Evolutionary conservation across 2,888 invertebrate genomes (phyloP).

Genomic region (Lysandra bellargus): DNA sequence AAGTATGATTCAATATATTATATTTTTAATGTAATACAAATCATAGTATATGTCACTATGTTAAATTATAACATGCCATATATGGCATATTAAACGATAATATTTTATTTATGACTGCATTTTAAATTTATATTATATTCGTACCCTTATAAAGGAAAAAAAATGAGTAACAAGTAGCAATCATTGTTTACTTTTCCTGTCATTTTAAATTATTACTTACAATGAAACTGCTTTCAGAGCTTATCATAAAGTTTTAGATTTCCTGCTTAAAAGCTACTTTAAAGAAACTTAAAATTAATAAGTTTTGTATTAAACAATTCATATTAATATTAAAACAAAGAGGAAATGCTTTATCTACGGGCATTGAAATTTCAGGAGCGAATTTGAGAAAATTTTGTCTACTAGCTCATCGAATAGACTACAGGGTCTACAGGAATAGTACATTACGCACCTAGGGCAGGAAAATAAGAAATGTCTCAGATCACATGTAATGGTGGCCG

Average conservation of each 20-base stretch:
- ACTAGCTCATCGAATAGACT: too few species aligned
- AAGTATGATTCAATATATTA: neutral
- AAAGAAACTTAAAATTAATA: neutral
- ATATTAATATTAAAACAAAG: too few species aligned
- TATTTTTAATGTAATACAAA: neutral
- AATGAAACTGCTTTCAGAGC: neutral
- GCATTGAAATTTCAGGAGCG: too few species aligned
- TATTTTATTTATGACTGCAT: neutral
- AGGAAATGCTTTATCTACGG: too few species aligned
- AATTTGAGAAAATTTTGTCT: too few species aligned
- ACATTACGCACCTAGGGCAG: too few species aligned
- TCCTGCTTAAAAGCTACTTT: neutral
- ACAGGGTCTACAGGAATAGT: too few species aligned
- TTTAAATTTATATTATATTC: neutral
- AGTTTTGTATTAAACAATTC: too few species aligned
- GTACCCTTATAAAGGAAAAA: neutral
- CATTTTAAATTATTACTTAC: neutral
- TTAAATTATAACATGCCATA: neutral
- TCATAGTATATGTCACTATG: neutral
- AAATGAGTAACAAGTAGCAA: neutral
- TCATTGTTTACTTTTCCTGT: neutral
- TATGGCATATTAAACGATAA: neutral
- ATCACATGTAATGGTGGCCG: too few species aligned
- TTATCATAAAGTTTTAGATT: neutral
- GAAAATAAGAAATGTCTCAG: too few species aligned